Evolutionary conservation across 2,888 invertebrate genomes (phyloP).

Genomic region (Torymus tubicola): DNA sequence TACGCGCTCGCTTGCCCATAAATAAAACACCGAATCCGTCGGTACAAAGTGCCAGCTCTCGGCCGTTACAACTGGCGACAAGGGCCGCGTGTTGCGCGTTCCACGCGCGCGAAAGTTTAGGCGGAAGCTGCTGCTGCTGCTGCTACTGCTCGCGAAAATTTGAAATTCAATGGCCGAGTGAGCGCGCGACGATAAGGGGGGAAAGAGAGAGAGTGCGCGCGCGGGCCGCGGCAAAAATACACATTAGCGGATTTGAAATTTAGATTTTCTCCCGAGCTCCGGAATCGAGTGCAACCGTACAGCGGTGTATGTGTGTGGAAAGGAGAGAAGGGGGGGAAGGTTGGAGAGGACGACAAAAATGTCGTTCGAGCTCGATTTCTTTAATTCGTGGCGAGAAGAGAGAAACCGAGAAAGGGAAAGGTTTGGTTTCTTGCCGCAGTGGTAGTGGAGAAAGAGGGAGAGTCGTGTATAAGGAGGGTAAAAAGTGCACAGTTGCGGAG

Average conservation of each 20-base stretch:
- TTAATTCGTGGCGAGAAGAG: slow-evolving; percentile 8
- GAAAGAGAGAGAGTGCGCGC: slow-evolving; percentile 61
- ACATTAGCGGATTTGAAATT: slow-evolving; percentile 75
- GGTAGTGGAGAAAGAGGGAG: too few species aligned
- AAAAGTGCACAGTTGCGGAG: slow-evolving; percentile 8
- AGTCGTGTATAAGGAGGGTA: too few species aligned
- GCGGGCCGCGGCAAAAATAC: slow-evolving; percentile 69
- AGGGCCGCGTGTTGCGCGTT: too few species aligned
- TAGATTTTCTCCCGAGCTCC: slow-evolving; percentile 64
- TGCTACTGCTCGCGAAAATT: slow-evolving; percentile 60
- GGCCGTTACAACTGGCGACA: too few species aligned
- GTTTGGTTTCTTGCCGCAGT: too few species aligned
- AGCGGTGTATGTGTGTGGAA: too few species aligned
- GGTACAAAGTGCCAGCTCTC: slow-evolving; percentile 47
- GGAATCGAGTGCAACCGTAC: slow-evolving; percentile 50
- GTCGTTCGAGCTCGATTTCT: slow-evolving; percentile 43
- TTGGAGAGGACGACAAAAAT: not conserved
- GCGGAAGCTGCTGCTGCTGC: not conserved
- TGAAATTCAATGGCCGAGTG: slow-evolving; percentile 71
- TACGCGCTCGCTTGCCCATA: slow-evolving; percentile 26
- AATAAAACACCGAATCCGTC: slow-evolving; percentile 54
- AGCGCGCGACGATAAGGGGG: slow-evolving; percentile 65
- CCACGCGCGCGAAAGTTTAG: slow-evolving; percentile 33
- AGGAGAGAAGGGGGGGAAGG: too few species aligned
- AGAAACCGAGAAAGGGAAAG: too few species aligned